Percentiles rank a stretch among this genome's conserved stretches.
Evolutionary conservation across 1,140 invertebrate species (phyloP).

Genomic region (Bombus cullumanus): DNA sequence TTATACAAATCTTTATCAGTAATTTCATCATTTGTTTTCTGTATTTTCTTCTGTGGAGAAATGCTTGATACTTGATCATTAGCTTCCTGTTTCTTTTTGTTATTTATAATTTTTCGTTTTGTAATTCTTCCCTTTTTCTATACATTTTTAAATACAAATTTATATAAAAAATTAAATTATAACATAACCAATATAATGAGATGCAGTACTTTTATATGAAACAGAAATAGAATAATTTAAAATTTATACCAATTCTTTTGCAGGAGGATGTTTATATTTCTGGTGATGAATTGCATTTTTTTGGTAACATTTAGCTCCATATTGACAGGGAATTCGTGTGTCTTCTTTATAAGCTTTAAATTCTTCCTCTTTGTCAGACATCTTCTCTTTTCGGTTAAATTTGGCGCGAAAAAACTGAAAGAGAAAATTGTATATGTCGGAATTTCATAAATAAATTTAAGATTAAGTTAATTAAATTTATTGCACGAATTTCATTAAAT

Average conservation of each 20-base stretch:
- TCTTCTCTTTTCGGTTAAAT: background rate
- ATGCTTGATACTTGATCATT: conserved; percentile 9
- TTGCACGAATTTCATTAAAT: background rate
- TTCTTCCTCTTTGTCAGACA: conserved; percentile 49
- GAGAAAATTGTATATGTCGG: background rate
- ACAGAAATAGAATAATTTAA: background rate
- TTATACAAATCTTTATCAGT: background rate
- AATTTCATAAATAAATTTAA: background rate
- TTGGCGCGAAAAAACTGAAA: background rate
- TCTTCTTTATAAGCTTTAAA: conserved; percentile 76
- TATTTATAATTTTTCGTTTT: background rate
- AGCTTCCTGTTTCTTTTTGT: conserved; percentile 62
- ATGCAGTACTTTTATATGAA: background rate
- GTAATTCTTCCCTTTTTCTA: conserved; percentile 23
- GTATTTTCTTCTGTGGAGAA: conserved; percentile 23
- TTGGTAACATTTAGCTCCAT: conserved; percentile 92
- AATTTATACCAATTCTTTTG: conserved; percentile 66
- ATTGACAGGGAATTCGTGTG: conserved; percentile 87
- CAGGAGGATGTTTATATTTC: conserved; percentile 91
- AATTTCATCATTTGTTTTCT: conserved; percentile 3
- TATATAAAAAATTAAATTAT: background rate
- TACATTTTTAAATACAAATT: background rate
- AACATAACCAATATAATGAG: background rate
- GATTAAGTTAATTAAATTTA: background rate
- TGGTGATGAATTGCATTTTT: conserved; percentile 90